A percentile compares a stretch with the other conserved stretches of the same genome.
Conservation (phyloP, 1,140 invertebrate genomes). For the Atopsyche davidsoni region DNA sequence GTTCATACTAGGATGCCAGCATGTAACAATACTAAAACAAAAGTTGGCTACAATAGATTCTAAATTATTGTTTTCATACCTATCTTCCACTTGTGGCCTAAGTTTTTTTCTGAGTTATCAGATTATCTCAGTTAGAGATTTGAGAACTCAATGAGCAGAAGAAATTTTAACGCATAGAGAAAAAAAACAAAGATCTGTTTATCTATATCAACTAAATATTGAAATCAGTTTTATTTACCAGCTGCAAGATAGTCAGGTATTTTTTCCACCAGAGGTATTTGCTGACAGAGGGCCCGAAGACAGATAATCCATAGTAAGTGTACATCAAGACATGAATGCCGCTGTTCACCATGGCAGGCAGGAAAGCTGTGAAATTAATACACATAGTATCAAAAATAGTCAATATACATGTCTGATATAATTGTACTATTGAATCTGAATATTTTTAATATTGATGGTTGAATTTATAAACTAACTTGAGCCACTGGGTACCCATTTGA, state of each 20-base stretch:
- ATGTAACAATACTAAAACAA: background rate
- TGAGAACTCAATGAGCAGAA: too few species aligned
- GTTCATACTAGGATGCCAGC: too few species aligned
- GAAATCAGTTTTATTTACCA: too few species aligned
- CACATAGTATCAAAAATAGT: background rate
- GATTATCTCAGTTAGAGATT: too few species aligned
- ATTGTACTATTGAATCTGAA: background rate
- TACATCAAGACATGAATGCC: constrained; percentile 92
- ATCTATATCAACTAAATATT: too few species aligned
- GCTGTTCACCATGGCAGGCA: constrained; percentile 86
- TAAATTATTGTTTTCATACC: too few species aligned
- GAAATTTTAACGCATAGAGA: too few species aligned
- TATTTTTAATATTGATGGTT: too few species aligned
- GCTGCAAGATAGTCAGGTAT: constrained; percentile 81
- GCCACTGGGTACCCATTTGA: constrained; percentile 94
- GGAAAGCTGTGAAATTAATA: constrained; percentile 59
- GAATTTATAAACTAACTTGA: constrained; percentile 75
- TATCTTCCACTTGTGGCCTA: too few species aligned
- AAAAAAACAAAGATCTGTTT: too few species aligned
- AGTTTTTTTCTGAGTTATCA: too few species aligned
- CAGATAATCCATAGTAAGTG: constrained; percentile 80
- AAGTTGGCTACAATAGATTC: background rate
- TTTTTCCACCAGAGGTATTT: constrained; percentile 93
- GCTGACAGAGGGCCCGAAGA: constrained; percentile 69
- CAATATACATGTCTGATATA: background rate